Conservation (phyloP, 64 coral and sea anemone genomes). For the Dendrophyllia cribrosa region DNA sequence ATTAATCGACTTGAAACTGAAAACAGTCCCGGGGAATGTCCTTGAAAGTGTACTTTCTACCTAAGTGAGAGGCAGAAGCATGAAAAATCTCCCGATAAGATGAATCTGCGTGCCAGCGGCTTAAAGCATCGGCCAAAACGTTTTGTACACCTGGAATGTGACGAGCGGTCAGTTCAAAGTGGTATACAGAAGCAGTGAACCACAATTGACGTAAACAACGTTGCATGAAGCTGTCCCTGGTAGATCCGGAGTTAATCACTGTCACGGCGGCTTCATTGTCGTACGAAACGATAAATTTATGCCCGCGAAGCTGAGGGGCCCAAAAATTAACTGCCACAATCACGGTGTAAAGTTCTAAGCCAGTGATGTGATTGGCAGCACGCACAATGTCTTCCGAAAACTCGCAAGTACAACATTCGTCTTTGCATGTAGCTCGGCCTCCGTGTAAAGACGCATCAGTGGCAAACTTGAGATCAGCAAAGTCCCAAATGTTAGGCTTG, state of each 20-base stretch:
- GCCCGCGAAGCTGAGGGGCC: background rate
- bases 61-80: background rate
- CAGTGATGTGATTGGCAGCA: background rate
- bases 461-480: background rate
- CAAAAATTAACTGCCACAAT: conserved; percentile 6
- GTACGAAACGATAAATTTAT: background rate
- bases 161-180: conserved; percentile 21
- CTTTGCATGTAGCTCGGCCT: background rate
- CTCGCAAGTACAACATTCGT: background rate
- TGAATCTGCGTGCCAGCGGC: conserved; percentile 43
- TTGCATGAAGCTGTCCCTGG: conserved; percentile 24
- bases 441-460: background rate
- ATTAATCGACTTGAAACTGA: background rate
- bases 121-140: conserved; percentile 20
- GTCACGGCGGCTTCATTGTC: conserved; percentile 34
- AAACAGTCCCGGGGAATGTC: background rate
- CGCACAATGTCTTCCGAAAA: background rate
- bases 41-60: background rate
- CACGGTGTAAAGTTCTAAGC: conserved; percentile 18
- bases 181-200: conserved; percentile 18
- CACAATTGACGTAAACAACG: background rate
- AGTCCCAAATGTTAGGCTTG: background rate
- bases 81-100: background rate
- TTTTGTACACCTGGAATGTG: conserved; percentile 52
- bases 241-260: background rate